These are phyloP conservation scores for Macrophya annulata DNA, from an alignment of 2,888 invertebrate genomes.

Conservation along the genomic window DNA sequence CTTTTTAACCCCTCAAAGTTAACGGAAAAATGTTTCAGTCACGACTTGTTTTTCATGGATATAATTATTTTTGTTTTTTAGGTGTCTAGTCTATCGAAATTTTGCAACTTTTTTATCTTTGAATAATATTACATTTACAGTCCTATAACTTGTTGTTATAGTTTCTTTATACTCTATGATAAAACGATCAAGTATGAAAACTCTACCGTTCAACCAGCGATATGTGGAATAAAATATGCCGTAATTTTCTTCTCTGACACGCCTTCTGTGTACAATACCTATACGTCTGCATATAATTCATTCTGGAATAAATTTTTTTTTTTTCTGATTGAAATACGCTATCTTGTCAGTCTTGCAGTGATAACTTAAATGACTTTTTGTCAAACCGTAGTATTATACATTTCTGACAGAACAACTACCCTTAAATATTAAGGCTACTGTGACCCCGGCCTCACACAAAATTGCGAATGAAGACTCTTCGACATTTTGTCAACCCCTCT, in stretches of 20 bases:
- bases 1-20: background rate
- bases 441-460: background rate
- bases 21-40: background rate
- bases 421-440: slow-evolving; percentile 38
- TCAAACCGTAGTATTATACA: slow-evolving; percentile 25
- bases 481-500: slow-evolving; percentile 22
- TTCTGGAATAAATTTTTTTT: background rate
- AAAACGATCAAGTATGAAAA: slow-evolving; percentile 1
- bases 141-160: background rate
- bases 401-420: slow-evolving; percentile 6
- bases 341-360: background rate
- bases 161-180: background rate
- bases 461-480: slow-evolving; percentile 41
- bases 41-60: background rate
- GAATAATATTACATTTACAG: background rate
- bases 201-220: background rate
- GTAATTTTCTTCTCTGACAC: slow-evolving; percentile 13
- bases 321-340: background rate
- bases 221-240: slow-evolving; percentile 13
- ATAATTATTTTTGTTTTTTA: background rate
- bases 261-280: slow-evolving; percentile 19
- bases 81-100: background rate
- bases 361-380: slow-evolving; percentile 35
- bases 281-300: slow-evolving; percentile 19
- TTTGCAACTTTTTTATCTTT: background rate